A percentile compares a stretch with the other conserved stretches of the same genome.
These are phyloP conservation scores for Catocala fraxini DNA, from an alignment of 2,888 invertebrate genomes.

Conservation along the genomic window DNA sequence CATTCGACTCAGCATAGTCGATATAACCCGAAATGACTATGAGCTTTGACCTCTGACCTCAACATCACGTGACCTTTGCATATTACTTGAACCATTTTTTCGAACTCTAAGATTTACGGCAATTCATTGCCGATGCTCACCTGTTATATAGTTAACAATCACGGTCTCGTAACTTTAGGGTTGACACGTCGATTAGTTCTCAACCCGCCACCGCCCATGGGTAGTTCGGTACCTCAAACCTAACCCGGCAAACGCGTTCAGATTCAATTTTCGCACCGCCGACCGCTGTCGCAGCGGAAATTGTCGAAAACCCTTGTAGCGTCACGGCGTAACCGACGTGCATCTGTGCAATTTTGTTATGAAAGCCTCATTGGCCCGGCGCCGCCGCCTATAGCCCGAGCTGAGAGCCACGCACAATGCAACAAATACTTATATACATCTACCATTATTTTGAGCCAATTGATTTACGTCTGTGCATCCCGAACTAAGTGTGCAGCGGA, in stretches of 20 bases:
- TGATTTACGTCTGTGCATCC: no score
- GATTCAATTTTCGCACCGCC: constrained; percentile 55
- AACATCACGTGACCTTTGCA: no score
- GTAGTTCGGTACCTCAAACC: constrained; percentile 3
- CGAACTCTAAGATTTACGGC: no score
- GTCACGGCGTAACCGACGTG: constrained; percentile 30
- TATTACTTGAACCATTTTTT: no score
- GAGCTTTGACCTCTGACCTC: no score
- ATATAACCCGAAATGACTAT: no score
- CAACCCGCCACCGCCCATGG: constrained; percentile 1
- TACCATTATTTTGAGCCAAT: background rate
- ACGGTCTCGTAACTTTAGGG: no score
- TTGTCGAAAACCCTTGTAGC: constrained; percentile 53
- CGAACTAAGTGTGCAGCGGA: no score
- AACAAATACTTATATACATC: background rate
- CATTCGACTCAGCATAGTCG: no score
- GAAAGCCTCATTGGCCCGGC: constrained; percentile 34
- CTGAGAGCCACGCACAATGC: background rate
- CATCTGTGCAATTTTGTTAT: constrained; percentile 47
- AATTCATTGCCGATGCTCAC: no score
- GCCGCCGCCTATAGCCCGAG: constrained; percentile 16
- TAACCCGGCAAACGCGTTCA: constrained; percentile 30
- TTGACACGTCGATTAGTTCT: background rate
- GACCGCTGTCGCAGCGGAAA: constrained; percentile 54
- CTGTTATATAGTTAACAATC: no score